A percentile compares a stretch with the other conserved stretches of the same genome.
Conservation (phyloP, 2,113 vertebrate genomes). For the Pangasianodon hypophthalmus region DNA sequence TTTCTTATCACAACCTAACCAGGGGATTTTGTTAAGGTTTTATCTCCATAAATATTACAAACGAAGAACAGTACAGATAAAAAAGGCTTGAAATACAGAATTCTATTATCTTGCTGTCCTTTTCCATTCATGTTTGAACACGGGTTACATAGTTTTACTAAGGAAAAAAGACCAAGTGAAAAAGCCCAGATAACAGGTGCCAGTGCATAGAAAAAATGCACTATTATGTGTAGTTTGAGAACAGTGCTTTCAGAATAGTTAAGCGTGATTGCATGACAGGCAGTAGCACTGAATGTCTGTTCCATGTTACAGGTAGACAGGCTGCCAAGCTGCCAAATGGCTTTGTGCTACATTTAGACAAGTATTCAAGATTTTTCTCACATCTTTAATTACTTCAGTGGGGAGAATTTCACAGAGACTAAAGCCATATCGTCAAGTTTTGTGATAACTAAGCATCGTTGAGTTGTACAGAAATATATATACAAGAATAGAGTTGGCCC, state of each 20-base stretch:
- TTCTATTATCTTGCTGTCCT: slow-evolving; percentile 15
- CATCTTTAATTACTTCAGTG: background rate
- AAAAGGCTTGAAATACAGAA: slow-evolving; percentile 24
- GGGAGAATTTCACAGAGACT: background rate
- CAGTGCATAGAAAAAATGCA: background rate
- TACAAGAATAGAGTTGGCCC: too few relatives aligned
- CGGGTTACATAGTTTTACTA: background rate
- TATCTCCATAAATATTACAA: slow-evolving; percentile 20
- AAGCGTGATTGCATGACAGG: background rate
- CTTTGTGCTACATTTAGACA: background rate
- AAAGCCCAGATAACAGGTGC: background rate
- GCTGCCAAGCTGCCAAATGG: background rate
- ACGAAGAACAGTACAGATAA: slow-evolving; percentile 1
- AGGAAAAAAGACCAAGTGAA: background rate
- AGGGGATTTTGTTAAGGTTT: slow-evolving; percentile 37
- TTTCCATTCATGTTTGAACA: slow-evolving; percentile 9
- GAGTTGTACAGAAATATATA: background rate
- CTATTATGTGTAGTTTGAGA: background rate
- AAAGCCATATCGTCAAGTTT: background rate
- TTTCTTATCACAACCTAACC: slow-evolving; percentile 39
- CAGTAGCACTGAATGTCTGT: background rate
- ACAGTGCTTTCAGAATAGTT: background rate
- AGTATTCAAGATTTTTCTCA: background rate
- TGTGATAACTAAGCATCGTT: background rate
- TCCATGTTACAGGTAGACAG: background rate